Base-by-base conservation (phyloP, 2,113 vertebrate species). In the Rattus rattus region DNA sequence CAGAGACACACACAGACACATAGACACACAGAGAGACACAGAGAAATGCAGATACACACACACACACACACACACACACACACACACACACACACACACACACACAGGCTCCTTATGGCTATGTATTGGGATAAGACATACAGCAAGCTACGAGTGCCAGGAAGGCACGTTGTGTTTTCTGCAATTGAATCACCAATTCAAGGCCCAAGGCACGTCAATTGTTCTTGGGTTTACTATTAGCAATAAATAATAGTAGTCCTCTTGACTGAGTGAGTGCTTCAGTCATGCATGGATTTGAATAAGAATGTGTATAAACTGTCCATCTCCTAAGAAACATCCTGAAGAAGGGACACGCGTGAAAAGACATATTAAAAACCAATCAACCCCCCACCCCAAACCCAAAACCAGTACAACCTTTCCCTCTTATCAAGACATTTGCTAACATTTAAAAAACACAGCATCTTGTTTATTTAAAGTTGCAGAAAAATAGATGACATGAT, bases 401-500 rank as follows among this genome's bases (percentile, higher is more conserved):
- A 22, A 56, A 83, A 28, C 12, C 22, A 84, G n/a, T 26, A 75
- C 24, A 36, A 83, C 67, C 69, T 7, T 56, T 56, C 49, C 1
- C 12, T 39, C 7, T 75, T 90, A 92, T 70, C 39, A 94, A 75
- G 56, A 80, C 22, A 85, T 85, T 75, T 59, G 54, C 81, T 2
- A 13, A 92, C 49, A 81, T 90, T 56, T 91, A 14, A 54, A 85
- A 67, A 28, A 77, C 54, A 28, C 22, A 87, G 61, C 61, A 54
- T 2, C 67, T 79, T 22, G 30, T 61, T 95, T 80, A 94, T 72
- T 94, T 75, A 67, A 94, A 75, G 63, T 36, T 84, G 39, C 69
- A 79, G 30, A 75, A 67, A 79, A 91, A 75, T 6, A 54, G 59
- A 17, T 75, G 70, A 69, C 24, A 19, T 72, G 28, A 13, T 72